Evolutionary conservation across 2,888 invertebrate genomes (phyloP), one percentile per base, ranked within the genome.

Genomic region (Idaea aversata): DNA sequence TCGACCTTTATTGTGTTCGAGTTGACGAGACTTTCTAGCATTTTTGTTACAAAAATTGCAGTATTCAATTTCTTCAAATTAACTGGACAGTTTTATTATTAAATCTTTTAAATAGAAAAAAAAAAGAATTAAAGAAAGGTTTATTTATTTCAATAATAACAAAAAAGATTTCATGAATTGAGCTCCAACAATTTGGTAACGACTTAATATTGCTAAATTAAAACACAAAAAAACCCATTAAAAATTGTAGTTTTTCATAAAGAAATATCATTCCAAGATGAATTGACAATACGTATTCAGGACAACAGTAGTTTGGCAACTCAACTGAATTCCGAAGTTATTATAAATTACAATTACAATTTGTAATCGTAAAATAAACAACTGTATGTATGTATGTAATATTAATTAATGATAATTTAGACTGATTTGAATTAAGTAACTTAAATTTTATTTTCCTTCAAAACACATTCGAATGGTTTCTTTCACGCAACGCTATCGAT

Each of bases 381-480:
- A 25, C 25, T 25, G 25, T 25, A 25, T 25, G 47, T 47, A 47
- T 47, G 47, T 47, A 47, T 47, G 47, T 47, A 47, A 47, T 47
- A 47, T 47, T 47, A 63, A 63, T 66, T 69, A 67, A 75, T 78
- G 79, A 77, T 79, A 78, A 79, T 80, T 81, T 84, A 79, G 88
- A 88, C 88, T 88, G 88, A 89, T 87, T 88, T 88, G 83, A 76
- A 47, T 87, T 88, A 87, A 87, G 88, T 85, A 79, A 61, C 66
- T 66, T 72, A 68, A 69, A 70, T 70, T 68, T 68, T 63, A 61
- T 65, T 63, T 63, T 59, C 13, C 59, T 59, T 34, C 59, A 59
- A 47, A 13, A 47, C 47, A 47, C 47, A 47, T 47, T 47, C 47
- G 47, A 47, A 47, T 47, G 4, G 47, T 47, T 13, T 10, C 47